phyloP scores from a whole-genome alignment of 2,113 vertebrate genomes.

The Aptenodytes forsteri region DNA sequence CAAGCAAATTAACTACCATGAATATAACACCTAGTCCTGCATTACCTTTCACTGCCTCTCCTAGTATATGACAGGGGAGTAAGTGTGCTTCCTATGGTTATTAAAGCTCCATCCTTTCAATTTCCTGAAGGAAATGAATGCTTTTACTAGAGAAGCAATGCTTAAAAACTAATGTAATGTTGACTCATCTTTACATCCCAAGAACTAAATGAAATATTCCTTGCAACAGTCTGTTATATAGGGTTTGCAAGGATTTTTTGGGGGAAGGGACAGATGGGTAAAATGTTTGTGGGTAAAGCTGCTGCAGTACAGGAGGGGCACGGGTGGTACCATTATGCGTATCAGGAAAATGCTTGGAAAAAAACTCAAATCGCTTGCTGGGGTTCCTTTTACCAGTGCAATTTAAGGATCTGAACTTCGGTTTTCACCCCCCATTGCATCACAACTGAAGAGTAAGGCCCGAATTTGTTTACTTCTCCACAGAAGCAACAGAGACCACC shows the following conservation, averaged over 20 bases:
- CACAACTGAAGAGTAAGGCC: neutral
- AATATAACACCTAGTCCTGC: neutral
- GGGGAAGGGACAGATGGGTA: accelerated
- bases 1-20: neutral
- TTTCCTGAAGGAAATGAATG: neutral
- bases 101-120: neutral
- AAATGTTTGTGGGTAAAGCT: neutral
- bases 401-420: neutral
- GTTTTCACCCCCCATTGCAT: neutral
- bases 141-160: neutral
- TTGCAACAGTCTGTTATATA: neutral
- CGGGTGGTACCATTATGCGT: accelerated
- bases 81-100: neutral
- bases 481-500: neutral
- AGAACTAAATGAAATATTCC: neutral
- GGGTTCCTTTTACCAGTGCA: neutral
- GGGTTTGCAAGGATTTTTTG: neutral
- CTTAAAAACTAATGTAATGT: neutral
- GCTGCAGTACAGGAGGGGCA: neutral
- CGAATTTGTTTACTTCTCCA: neutral
- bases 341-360: neutral
- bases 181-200: neutral
- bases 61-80: neutral
- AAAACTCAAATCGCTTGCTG: neutral
- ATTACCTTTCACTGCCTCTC: neutral